These are phyloP conservation scores for Psittacula cyanocephala DNA, from an alignment of 2,113 vertebrate genomes.

Conservation along the genomic window DNA sequence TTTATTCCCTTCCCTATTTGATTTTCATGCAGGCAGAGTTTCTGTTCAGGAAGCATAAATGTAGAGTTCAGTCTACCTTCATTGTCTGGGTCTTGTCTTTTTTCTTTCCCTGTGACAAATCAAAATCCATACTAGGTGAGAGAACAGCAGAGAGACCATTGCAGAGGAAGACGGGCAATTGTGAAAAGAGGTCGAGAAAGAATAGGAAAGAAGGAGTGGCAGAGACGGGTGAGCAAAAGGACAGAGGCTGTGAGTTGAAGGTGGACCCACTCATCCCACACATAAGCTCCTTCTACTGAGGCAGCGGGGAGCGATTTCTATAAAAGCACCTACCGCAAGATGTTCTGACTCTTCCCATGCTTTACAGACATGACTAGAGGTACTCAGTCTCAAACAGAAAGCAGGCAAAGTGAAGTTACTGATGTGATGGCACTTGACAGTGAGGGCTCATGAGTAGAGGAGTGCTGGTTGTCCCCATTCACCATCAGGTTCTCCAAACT, in stretches of 20 bases:
- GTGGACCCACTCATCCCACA: conserved; percentile 51
- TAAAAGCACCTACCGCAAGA: conserved; percentile 44
- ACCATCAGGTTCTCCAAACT: not conserved
- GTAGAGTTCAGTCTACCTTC: conserved; percentile 11
- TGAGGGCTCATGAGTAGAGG: not conserved
- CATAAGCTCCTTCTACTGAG: conserved; percentile 36
- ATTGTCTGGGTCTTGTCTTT: not conserved
- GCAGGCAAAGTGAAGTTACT: not conserved
- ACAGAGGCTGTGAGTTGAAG: conserved; percentile 31
- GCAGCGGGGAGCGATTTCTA: not conserved
- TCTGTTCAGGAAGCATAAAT: conserved; percentile 38
- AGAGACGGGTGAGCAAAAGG: not conserved
- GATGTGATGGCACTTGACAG: not conserved
- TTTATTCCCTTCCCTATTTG: conserved; percentile 43
- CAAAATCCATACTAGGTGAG: conserved; percentile 30
- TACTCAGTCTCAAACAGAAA: not conserved
- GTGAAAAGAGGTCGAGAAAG: conserved; percentile 38
- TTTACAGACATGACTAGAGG: conserved; percentile 3
- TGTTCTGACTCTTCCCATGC: conserved; percentile 29
- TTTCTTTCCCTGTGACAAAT: conserved; percentile 16
- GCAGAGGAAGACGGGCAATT: conserved; percentile 43
- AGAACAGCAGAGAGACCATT: conserved; percentile 46
- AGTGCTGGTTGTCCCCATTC: not conserved
- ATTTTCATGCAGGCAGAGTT: conserved; percentile 47
- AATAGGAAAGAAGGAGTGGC: conserved; percentile 25